Evolutionary conservation across 2,888 invertebrate genomes (phyloP).

Genomic region (Mantis religiosa): DNA sequence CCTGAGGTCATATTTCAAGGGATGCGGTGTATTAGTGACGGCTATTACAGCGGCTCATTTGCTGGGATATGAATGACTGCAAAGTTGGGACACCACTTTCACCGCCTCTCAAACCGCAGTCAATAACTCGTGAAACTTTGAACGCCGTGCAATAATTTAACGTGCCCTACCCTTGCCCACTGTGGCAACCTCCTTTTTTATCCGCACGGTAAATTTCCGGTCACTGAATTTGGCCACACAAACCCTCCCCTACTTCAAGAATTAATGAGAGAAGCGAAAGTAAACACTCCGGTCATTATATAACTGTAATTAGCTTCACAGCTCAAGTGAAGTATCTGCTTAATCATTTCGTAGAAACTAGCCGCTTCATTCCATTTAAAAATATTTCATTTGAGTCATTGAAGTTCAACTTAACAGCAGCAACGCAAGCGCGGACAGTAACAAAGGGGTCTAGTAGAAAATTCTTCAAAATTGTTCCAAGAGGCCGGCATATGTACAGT

Average conservation of each 20-base stretch:
- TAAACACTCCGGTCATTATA: neutral
- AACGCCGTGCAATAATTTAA: neutral
- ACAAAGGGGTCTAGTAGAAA: too few species aligned
- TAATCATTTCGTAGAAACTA: too few species aligned
- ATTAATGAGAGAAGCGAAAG: neutral
- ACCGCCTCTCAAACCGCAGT: neutral
- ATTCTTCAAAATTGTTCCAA: too few species aligned
- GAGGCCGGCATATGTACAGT: too few species aligned
- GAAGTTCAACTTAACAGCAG: too few species aligned
- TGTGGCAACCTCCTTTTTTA: neutral
- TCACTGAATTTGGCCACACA: neutral
- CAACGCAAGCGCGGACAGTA: too few species aligned
- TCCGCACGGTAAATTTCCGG: neutral
- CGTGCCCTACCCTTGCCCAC: neutral
- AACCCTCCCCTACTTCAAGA: neutral
- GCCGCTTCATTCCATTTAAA: too few species aligned
- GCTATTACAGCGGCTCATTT: neutral
- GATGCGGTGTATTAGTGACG: neutral
- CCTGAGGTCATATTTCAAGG: neutral
- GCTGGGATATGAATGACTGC: neutral
- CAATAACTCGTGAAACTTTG: neutral
- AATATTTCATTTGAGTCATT: too few species aligned
- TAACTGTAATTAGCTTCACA: too few species aligned
- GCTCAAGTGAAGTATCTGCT: too few species aligned
- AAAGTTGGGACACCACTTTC: neutral